phyloP scores from a whole-genome alignment of 1,140 invertebrate species.

The Drosophila parvula region DNA sequence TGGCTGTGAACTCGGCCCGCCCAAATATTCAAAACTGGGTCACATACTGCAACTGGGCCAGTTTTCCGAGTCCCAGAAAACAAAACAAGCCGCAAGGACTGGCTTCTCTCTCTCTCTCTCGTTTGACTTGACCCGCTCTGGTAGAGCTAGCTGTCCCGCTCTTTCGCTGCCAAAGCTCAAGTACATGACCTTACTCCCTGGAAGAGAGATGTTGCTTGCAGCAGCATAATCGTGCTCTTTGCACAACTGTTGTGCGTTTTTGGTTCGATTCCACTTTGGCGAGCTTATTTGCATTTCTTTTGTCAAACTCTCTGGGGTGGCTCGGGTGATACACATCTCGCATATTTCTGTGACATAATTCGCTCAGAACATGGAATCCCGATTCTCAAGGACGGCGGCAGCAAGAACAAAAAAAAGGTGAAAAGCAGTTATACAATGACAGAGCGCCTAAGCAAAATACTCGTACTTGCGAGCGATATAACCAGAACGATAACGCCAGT shows the following conservation, averaged over 20 bases:
- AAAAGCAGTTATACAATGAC: slow-evolving; percentile 43
- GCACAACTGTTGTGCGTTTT: slow-evolving; percentile 51
- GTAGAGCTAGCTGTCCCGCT: slow-evolving; percentile 26
- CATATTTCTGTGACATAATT: slow-evolving; percentile 59
- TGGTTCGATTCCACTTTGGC: not conserved
- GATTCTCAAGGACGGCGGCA: slow-evolving; percentile 66
- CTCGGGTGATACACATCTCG: slow-evolving; percentile 28
- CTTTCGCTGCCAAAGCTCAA: slow-evolving; percentile 62
- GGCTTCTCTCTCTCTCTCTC: slow-evolving; percentile 6
- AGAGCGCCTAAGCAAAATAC: slow-evolving; percentile 35
- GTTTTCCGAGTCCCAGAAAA: not conserved
- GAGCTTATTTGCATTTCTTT: slow-evolving; percentile 72
- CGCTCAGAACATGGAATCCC: slow-evolving; percentile 31
- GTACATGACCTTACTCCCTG: slow-evolving; percentile 76
- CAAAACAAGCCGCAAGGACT: slow-evolving; percentile 54
- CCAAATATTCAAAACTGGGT: slow-evolving; percentile 45
- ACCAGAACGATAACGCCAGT: slow-evolving; percentile 62
- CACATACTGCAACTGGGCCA: slow-evolving; percentile 20
- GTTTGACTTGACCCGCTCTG: slow-evolving; percentile 1
- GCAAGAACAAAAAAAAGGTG: slow-evolving; percentile 17
- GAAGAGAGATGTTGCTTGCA: slow-evolving; percentile 19
- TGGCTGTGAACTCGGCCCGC: slow-evolving; percentile 3
- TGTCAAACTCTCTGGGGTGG: slow-evolving; percentile 56
- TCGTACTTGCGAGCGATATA: slow-evolving; percentile 50
- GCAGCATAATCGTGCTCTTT: slow-evolving; percentile 58